Evolutionary conservation across 1,140 invertebrate species (phyloP), one percentile per base, ranked within the genome.

Genomic region (Metopolophium dirhodum): DNA sequence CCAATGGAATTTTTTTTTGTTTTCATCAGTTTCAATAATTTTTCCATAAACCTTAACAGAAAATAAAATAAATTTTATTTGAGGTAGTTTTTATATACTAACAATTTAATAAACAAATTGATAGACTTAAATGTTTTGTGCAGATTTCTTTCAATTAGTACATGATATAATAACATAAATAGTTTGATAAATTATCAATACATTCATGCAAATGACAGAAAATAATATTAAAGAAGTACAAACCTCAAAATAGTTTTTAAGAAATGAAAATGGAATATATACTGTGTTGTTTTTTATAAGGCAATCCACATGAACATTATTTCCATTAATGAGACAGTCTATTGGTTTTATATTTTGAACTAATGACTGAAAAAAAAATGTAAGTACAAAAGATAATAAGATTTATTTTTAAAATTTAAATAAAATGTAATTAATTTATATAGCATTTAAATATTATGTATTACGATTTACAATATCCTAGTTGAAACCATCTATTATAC

Each of bases 1-100:
- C 98, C 98, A 99, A 95, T 98, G 97, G 95, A 99, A 99, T 94
- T 96, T 96, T 94, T 98, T 96, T 49, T 96, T 95, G 51, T 96
- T 96, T 95, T 97, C 97, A 97, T 97, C 94, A 97, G 96, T 97
- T 97, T 94, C 93, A 95, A 95, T 96, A 99, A 99, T 95, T 98
- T 98, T 94, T 98, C 97, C 94, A 99, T 96, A 95, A 99, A 99
- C 41, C 97, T 97, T 95, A 99, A 99, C 30, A 98, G 98, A 94
- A 99, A 95, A 95, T 97, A 99, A 20, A 83, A 91, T 35, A 11
- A 20, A 41, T 41, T n/a, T 90, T 90, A 1, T 61, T 90, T 41
- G 8, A 22, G 2, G 2, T 35, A 54, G 51, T 54, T 54, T 54
- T 0, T 54, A 54, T 22, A 23, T 7, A 54, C 22, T 22, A 90